These are phyloP conservation scores for Drosophila emarginata DNA, from an alignment of 2,888 invertebrate species.

Conservation along the genomic window DNA sequence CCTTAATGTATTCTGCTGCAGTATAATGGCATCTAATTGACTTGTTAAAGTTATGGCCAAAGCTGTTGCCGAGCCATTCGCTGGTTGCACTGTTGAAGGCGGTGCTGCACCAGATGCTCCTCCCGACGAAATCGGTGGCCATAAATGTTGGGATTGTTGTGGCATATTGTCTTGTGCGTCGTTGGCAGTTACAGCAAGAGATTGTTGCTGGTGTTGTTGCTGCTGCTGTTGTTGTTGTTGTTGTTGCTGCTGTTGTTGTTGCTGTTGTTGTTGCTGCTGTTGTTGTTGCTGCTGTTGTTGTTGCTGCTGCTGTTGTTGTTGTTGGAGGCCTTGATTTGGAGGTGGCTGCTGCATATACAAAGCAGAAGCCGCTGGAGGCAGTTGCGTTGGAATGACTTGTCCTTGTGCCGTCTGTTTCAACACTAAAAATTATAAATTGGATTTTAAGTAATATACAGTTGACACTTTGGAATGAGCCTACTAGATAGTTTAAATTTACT, in stretches of 20 bases:
- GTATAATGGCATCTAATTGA: constrained; percentile 86
- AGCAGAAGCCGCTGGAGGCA: constrained; percentile 43
- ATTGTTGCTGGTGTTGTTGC: constrained; percentile 76
- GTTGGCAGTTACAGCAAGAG: constrained; percentile 33
- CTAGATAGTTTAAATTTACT: constrained; percentile 79
- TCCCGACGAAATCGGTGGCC: constrained; percentile 45
- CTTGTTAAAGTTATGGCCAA: constrained; percentile 75
- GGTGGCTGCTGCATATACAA: constrained; percentile 64
- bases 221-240: constrained; percentile 61
- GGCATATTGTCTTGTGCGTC: constrained; percentile 49
- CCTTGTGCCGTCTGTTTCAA: constrained; percentile 85
- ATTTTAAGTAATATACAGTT: neutral
- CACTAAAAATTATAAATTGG: constrained; percentile 84
- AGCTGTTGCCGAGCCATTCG: constrained; percentile 59
- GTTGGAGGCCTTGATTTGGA: constrained; percentile 60
- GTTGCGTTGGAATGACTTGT: constrained; percentile 83
- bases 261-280: constrained; percentile 78
- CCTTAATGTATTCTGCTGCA: constrained; percentile 91
- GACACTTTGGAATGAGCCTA: neutral
- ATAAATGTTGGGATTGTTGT: constrained; percentile 62
- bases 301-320: constrained; percentile 75
- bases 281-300: constrained; percentile 70
- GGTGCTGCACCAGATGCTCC: neutral
- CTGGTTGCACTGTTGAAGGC: constrained; percentile 35
- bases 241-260: constrained; percentile 63